Base-by-base conservation (phyloP, 2,888 invertebrate species). In the Agrochola circellaris region DNA sequence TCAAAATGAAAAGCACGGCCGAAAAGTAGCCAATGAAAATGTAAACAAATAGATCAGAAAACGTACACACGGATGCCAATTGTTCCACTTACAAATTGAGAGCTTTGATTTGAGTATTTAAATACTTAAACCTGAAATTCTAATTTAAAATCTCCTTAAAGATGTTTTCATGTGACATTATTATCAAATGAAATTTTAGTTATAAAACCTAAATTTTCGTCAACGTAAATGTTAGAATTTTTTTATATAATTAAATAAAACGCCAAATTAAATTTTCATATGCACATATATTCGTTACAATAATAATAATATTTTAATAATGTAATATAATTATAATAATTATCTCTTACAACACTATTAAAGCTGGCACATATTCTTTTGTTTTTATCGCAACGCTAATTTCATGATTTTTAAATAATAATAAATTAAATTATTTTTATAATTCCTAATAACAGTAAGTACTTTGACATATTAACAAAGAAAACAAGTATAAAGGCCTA, bases 251-350 rank as follows among this genome's bases (percentile, higher is more conserved):
- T 42, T 15, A 56, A 79, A 64, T 42, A 65, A 80, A 83, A 80
- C 51, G 58, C n/a, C 15, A 54, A 58, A 56, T n/a, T 68, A 51
- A 77, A 68, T 88, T 92, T 93, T 93, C 90, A 93, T 94, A 94
- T 96, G 95, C 96, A 96, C 96, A 96, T 96, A 94, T 96, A 95
- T 93, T 95, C 90, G 91, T 93, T 95, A 95, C 93, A 95, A 93
- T 94, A 92, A 93, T 76, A 74, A 61, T 93, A 86, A 86, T 89
- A 92, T 79, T 93, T 92, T 88, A 92, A 93, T 95, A 93, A 91
- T 93, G 87, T 92, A 91, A 92, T 93, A 91, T 91, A 93, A 93
- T 93, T 93, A 92, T 92, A 93, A 92, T 92, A 89, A 87, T 89
- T 87, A 84, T 93, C 89, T 92, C 96, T 96, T 96, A 95, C 82